Evolutionary conservation across 2,797 vertebrate species (phyloP).

Genomic region (Anguilla megastoma): DNA sequence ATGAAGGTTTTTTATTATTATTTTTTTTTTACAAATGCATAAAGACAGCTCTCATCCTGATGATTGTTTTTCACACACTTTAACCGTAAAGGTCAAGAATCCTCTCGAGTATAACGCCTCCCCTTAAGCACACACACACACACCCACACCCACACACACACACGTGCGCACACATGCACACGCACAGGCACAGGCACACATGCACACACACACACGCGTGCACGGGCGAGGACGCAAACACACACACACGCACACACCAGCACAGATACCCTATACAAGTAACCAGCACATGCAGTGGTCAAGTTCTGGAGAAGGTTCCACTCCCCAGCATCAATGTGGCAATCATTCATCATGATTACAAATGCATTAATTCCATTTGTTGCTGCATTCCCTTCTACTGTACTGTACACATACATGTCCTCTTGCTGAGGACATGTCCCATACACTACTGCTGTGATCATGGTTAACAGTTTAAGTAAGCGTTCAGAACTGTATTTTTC

Average conservation of each 20-base stretch:
- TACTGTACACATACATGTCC: background rate
- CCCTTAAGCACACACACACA: background rate
- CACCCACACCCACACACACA: background rate
- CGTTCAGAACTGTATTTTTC: background rate
- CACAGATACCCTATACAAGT: background rate
- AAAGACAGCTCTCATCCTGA: background rate
- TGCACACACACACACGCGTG: background rate
- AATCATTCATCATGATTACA: conserved; percentile 18
- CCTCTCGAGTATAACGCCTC: background rate
- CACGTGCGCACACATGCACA: background rate
- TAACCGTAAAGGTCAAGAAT: background rate
- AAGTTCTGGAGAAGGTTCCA: background rate
- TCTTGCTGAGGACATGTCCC: too few species aligned
- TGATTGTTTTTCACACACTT: background rate
- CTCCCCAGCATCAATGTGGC: conserved; percentile 30
- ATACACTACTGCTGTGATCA: background rate
- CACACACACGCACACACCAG: background rate
- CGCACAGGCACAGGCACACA: too few species aligned
- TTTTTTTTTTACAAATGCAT: background rate
- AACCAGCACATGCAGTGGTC: background rate
- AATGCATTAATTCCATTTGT: conserved; percentile 19
- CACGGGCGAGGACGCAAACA: background rate
- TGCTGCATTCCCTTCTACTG: background rate
- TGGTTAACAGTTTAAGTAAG: background rate
- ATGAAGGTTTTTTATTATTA: background rate